Conservation (phyloP, 2,888 invertebrate genomes). For the Mystacides longicornis region DNA sequence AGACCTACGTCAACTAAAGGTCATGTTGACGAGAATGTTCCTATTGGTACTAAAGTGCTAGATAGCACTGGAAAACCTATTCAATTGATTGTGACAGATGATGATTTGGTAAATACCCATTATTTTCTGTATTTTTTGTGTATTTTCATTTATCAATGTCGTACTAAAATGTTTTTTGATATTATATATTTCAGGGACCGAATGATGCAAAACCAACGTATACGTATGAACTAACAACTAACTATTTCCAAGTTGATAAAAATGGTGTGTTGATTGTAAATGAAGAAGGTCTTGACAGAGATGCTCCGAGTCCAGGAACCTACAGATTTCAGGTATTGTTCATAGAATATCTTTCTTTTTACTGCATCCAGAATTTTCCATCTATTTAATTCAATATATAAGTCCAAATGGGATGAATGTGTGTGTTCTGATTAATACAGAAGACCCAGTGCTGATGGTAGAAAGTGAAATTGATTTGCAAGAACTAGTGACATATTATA, state of each 20-base stretch:
- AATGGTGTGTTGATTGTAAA: slow-evolving; percentile 70
- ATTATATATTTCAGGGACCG: slow-evolving; percentile 51
- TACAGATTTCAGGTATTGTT: slow-evolving; percentile 81
- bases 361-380: too few relatives aligned
- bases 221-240: slow-evolving; percentile 77
- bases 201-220: slow-evolving; percentile 75
- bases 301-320: slow-evolving; percentile 76
- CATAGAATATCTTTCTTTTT: too few relatives aligned
- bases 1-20: slow-evolving; percentile 65
- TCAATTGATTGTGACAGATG: slow-evolving; percentile 68
- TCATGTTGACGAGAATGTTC: slow-evolving; percentile 77
- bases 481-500: too few relatives aligned
- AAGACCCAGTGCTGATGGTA: too few relatives aligned
- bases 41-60: slow-evolving; percentile 73
- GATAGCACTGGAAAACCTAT: slow-evolving; percentile 61
- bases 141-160: not conserved
- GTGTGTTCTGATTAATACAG: too few relatives aligned
- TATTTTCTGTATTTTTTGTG: not conserved
- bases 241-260: slow-evolving; percentile 70
- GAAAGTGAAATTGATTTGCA: too few relatives aligned
- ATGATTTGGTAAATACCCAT: slow-evolving; percentile 72
- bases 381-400: too few relatives aligned
- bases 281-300: slow-evolving; percentile 77
- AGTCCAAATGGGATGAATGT: too few relatives aligned
- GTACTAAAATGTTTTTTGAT: slow-evolving; percentile 19